Percentiles rank a stretch among this genome's conserved stretches.
These are phyloP conservation scores for Tapera naevia DNA, from an alignment of 2,797 vertebrate species.

Conservation along the genomic window DNA sequence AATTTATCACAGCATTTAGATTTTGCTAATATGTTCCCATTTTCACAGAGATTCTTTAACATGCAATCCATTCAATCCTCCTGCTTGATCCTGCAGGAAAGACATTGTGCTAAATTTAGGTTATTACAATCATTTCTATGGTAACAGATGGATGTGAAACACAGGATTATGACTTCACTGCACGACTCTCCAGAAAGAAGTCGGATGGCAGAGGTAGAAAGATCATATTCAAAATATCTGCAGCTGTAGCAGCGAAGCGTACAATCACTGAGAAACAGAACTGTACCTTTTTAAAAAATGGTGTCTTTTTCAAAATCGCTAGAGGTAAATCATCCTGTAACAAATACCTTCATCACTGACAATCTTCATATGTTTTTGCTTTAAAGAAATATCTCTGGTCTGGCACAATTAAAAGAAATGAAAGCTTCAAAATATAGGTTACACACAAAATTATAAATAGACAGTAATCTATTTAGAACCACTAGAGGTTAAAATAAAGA, in stretches of 20 bases:
- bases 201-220: constrained; percentile 26
- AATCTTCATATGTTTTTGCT: not conserved
- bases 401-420: not conserved
- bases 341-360: not conserved
- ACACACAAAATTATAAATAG: constrained; percentile 13
- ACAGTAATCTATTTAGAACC: constrained; percentile 4
- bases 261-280: not conserved
- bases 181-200: constrained; percentile 58
- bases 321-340: not conserved
- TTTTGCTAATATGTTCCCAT: not conserved
- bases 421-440: constrained; percentile 30
- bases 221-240: constrained; percentile 39
- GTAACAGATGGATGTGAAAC: constrained; percentile 70
- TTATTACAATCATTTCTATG: constrained; percentile 72
- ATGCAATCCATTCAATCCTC: constrained; percentile 45
- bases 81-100: constrained; percentile 61
- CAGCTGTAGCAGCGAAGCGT: constrained; percentile 22
- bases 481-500: not conserved
- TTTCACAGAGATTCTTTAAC: constrained; percentile 25
- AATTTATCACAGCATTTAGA: constrained; percentile 9
- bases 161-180: constrained; percentile 69
- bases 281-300: not conserved
- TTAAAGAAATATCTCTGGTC: not conserved
- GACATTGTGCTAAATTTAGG: constrained; percentile 63
- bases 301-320: not conserved